Evolutionary conservation across 2,113 vertebrate species (phyloP).

Genomic region (Barbus barbus): DNA sequence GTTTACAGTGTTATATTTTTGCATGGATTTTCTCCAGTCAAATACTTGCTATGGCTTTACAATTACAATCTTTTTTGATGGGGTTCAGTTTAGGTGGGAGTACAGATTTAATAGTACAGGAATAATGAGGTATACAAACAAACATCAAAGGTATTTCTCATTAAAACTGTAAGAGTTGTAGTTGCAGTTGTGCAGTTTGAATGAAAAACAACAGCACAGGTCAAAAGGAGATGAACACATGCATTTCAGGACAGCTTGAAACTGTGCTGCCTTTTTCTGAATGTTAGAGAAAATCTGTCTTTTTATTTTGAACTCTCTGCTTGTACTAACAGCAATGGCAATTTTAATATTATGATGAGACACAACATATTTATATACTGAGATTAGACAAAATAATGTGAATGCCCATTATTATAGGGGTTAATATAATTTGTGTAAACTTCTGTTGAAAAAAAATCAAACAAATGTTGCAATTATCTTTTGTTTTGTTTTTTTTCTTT

Average conservation of each 20-base stretch:
- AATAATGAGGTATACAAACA: background rate
- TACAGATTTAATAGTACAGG: background rate
- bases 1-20: background rate
- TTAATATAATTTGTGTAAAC: too few relatives aligned
- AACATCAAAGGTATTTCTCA: background rate
- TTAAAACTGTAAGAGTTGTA: background rate
- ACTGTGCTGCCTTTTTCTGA: slow-evolving; percentile 12
- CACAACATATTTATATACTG: background rate
- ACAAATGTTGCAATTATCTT: too few relatives aligned
- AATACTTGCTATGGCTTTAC: slow-evolving; percentile 4
- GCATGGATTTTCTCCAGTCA: background rate
- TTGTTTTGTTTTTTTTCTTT: too few relatives aligned
- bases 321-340: slow-evolving; percentile 47
- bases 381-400: background rate
- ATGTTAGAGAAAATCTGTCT: slow-evolving; percentile 61
- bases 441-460: too few relatives aligned
- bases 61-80: background rate
- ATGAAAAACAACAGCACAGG: slow-evolving; percentile 4
- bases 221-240: slow-evolving; percentile 1
- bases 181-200: background rate
- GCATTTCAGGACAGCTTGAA: slow-evolving; percentile 14
- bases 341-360: background rate
- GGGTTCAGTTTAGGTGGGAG: background rate
- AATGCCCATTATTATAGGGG: background rate
- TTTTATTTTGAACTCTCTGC: slow-evolving; percentile 45